Evolutionary conservation across 2,888 invertebrate species (phyloP), one percentile per base, ranked within the genome.

Genomic region (Eurois occulta): DNA sequence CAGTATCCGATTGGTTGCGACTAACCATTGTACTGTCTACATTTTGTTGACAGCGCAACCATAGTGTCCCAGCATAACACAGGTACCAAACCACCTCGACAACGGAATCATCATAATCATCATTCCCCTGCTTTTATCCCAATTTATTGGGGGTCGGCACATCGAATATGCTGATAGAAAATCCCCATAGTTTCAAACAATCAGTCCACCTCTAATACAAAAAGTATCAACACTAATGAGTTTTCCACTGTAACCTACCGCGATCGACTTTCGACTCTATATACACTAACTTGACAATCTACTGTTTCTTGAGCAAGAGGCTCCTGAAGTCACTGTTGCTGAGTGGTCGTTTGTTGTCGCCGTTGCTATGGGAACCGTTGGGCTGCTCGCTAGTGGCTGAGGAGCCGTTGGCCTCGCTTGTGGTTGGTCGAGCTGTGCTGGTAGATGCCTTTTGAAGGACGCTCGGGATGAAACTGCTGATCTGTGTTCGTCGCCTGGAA

Each of bases 281-380:
- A 83, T 85, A 85, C 85, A 84, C 76, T 74, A 71, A 62, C 78
- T 21, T 55, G 43, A 80, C 16, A 55, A 72, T 58, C 62, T 84
- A 86, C 46, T 86, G 71, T 48, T 95, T 92, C 75, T 94, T 92
- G 68, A 97, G 94, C 80, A 97, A 93, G 95, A 97, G 92, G 83
- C 93, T 95, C 88, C 97, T 94, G 85, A 97, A 97, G 91, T 97
- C 97, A 75, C 93, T 95, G 92, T 97, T 97, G 86, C 93, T 96
- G 86, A 97, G 92, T 35, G 95, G 93, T 73, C 89, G 91, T 66
- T 93, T 93, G 43, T 89, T 85, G 18, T 91, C 91, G 28, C 89
- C 91, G 77, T 89, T 89, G 83, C 74, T 87, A 32, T 81, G 82
- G 81, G 66, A 69, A 62, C 85, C 74, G 65, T 77, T 83, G 21